Percentiles rank a stretch among this genome's conserved stretches.
These are phyloP conservation scores for Aurelia sp. DNA, from an alignment of 30 jellyfish, hydroid and myxozoan genomes.

Conservation along the genomic window DNA sequence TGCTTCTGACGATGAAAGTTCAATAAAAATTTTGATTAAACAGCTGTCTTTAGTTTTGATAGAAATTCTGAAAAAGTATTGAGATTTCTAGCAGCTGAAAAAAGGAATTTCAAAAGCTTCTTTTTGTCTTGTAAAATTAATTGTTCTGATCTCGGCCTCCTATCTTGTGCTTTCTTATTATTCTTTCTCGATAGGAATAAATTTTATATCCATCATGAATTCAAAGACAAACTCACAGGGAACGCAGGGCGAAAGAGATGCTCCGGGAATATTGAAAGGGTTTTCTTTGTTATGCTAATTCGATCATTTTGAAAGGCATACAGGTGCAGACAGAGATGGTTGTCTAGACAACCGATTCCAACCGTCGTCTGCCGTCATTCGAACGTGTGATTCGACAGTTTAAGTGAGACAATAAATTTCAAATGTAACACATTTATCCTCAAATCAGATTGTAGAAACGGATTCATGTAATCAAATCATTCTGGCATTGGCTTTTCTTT, in stretches of 20 bases:
- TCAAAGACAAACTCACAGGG: neutral
- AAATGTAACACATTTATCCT: neutral
- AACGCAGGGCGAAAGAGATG: neutral
- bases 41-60: slow-evolving; percentile 68
- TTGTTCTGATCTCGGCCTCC: slow-evolving; percentile 49
- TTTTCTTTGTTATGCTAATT: slow-evolving; percentile 33
- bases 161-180: slow-evolving; percentile 34
- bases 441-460: no score
- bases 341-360: slow-evolving; percentile 48
- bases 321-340: slow-evolving; percentile 38
- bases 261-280: neutral
- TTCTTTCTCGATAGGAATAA: slow-evolving; percentile 27
- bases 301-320: slow-evolving; percentile 9
- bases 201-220: neutral
- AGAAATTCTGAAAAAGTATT: slow-evolving; percentile 67
- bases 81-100: slow-evolving; percentile 70
- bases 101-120: slow-evolving; percentile 42
- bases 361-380: slow-evolving; percentile 11
- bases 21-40: slow-evolving; percentile 53
- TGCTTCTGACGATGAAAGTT: slow-evolving; percentile 29
- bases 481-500: no score
- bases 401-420: neutral
- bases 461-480: no score
- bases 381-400: slow-evolving; percentile 17
- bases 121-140: slow-evolving; percentile 48